A percentile compares a stretch with the other conserved stretches of the same genome.
These are phyloP conservation scores for Punctoribates punctum DNA, from an alignment of 2,888 invertebrate species.

Conservation along the genomic window DNA sequence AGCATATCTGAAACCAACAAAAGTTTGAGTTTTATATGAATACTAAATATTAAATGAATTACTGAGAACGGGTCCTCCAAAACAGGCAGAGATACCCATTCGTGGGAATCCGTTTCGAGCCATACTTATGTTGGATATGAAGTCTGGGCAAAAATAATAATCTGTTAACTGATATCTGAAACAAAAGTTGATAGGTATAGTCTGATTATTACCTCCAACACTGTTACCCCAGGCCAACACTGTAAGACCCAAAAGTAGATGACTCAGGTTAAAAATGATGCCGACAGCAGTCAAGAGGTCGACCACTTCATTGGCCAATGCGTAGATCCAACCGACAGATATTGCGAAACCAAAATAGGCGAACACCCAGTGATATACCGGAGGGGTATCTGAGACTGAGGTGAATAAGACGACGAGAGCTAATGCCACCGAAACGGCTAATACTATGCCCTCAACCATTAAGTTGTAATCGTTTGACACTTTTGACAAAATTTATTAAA, in stretches of 20 bases:
- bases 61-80: conserved; percentile 59
- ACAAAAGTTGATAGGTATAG: too few relatives aligned
- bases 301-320: conserved; percentile 63
- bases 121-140: conserved; percentile 57
- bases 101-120: conserved; percentile 57
- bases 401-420: conserved; percentile 52
- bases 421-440: conserved; percentile 50
- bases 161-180: neutral
- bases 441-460: conserved; percentile 52
- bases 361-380: conserved; percentile 55
- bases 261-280: conserved; percentile 55
- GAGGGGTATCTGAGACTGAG: conserved; percentile 52
- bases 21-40: neutral
- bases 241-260: conserved; percentile 57
- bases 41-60: conserved; percentile 48
- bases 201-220: conserved; percentile 53
- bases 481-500: neutral
- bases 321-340: conserved; percentile 62
- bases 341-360: conserved; percentile 60
- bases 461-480: conserved; percentile 35
- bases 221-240: conserved; percentile 59
- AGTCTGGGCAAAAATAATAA: conserved; percentile 52
- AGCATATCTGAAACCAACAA: conserved; percentile 35
- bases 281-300: conserved; percentile 56
- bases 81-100: conserved; percentile 58